Conservation (phyloP, 2,888 invertebrate genomes). For the Pseudococcus viburni region DNA sequence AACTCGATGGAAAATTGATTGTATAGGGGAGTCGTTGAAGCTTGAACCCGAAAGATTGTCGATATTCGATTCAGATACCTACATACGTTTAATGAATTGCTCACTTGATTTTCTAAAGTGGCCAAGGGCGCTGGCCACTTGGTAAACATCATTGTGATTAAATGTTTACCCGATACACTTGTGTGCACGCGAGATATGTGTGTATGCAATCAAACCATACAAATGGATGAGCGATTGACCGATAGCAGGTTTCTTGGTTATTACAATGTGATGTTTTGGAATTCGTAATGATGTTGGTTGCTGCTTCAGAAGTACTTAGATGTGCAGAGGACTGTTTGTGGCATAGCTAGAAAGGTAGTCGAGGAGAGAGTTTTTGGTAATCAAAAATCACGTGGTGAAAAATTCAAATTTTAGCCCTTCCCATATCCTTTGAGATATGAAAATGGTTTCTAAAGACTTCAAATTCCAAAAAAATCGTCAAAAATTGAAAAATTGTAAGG, state of each 20-base stretch:
- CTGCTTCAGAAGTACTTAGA: no score
- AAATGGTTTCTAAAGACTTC: no score
- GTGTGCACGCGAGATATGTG: background rate
- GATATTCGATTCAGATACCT: background rate
- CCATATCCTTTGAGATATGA: no score
- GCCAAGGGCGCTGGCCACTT: background rate
- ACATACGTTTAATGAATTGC: constrained; percentile 1
- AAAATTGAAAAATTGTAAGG: no score
- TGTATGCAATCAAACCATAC: background rate
- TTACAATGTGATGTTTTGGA: no score
- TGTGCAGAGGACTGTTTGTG: no score
- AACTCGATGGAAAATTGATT: constrained; percentile 7
- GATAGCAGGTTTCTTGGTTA: background rate
- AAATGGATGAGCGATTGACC: background rate
- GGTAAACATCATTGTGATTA: constrained; percentile 11
- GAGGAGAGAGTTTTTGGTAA: no score
- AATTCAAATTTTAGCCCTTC: no score
- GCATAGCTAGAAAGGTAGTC: no score
- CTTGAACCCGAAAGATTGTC: background rate
- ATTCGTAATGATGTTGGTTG: no score
- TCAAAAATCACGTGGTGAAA: no score
- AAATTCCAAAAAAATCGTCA: no score
- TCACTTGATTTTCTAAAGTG: constrained; percentile 28
- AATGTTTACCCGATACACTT: background rate
- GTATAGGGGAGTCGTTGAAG: constrained; percentile 32